Percentiles rank a stretch among this genome's conserved stretches.
Conservation (phyloP, 1,140 invertebrate genomes). For the Ectropis grisescens region DNA sequence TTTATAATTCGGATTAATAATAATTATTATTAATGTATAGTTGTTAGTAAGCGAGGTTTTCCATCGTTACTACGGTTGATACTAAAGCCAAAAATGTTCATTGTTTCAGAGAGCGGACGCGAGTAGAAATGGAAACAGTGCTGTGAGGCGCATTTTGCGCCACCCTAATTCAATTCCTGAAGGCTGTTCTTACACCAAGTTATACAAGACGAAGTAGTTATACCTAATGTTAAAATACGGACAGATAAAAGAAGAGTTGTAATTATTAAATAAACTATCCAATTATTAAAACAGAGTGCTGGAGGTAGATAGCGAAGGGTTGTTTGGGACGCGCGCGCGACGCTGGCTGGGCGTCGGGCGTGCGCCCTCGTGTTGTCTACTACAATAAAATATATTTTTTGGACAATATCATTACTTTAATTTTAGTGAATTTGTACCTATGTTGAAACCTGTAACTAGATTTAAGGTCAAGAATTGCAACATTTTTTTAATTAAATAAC, state of each 20-base stretch:
- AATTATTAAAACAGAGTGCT: conserved; percentile 70
- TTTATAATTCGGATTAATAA: too few relatives aligned
- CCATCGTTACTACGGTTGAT: too few relatives aligned
- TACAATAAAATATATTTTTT: conserved; percentile 71
- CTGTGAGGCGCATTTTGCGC: conserved; percentile 78
- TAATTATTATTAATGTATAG: too few relatives aligned
- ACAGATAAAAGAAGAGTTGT: conserved; percentile 68
- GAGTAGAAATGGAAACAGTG: conserved; percentile 90
- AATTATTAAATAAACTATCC: conserved; percentile 73
- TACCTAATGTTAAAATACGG: conserved; percentile 66
- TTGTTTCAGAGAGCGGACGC: conserved; percentile 55
- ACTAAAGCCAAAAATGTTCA: too few relatives aligned
- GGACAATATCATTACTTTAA: conserved; percentile 58
- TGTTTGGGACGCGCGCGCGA: conserved; percentile 63
- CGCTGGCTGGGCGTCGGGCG: conserved; percentile 59
- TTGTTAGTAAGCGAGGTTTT: too few relatives aligned
- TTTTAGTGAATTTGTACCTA: too few relatives aligned
- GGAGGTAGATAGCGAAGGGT: conserved; percentile 65
- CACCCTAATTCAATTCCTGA: conserved; percentile 66
- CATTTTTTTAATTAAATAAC: too few relatives aligned
- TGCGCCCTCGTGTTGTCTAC: conserved; percentile 64
- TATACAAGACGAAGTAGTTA: conserved; percentile 70
- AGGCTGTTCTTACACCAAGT: conserved; percentile 69
- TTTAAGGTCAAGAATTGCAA: too few relatives aligned
- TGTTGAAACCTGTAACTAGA: too few relatives aligned